phyloP scores from a whole-genome alignment of 2,797 vertebrate genomes.

The Bradypodion ventrale region DNA sequence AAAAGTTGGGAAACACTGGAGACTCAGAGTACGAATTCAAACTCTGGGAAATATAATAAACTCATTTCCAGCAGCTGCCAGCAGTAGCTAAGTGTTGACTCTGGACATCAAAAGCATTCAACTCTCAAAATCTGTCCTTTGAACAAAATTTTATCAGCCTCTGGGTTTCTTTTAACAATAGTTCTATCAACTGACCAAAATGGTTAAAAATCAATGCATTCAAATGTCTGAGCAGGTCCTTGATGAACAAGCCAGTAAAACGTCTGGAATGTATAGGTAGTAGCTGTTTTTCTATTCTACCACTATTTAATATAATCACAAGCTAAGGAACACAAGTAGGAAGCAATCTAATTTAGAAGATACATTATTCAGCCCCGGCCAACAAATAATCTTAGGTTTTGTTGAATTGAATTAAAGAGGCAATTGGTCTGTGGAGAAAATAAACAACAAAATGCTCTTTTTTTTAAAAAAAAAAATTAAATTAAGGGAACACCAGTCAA shows the following conservation, averaged over 20 bases:
- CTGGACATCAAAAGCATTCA: neutral
- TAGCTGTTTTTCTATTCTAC: slow-evolving; percentile 27
- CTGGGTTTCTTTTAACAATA: neutral
- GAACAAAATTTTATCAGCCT: neutral
- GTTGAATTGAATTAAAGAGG: slow-evolving; percentile 16
- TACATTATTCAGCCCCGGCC: slow-evolving; percentile 35
- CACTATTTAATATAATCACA: slow-evolving; percentile 40
- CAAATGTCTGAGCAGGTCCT: neutral
- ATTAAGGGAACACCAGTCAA: neutral
- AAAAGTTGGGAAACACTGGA: no score
- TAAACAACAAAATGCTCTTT: slow-evolving; percentile 20
- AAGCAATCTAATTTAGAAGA: slow-evolving; percentile 44
- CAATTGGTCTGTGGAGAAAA: slow-evolving; percentile 27
- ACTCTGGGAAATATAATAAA: no score
- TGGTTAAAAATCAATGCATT: accelerated
- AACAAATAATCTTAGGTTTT: neutral
- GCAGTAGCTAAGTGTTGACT: neutral
- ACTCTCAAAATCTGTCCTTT: neutral
- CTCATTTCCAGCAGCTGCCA: neutral
- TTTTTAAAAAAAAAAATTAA: slow-evolving; percentile 21
- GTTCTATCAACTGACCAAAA: neutral
- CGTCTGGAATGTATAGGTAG: slow-evolving; percentile 33
- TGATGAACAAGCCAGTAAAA: neutral
- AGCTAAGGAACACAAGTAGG: slow-evolving; percentile 1
- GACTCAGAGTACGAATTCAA: no score